Evolutionary conservation across 2,113 vertebrate genomes (phyloP).

Genomic region (Tachuris rubrigastra): DNA sequence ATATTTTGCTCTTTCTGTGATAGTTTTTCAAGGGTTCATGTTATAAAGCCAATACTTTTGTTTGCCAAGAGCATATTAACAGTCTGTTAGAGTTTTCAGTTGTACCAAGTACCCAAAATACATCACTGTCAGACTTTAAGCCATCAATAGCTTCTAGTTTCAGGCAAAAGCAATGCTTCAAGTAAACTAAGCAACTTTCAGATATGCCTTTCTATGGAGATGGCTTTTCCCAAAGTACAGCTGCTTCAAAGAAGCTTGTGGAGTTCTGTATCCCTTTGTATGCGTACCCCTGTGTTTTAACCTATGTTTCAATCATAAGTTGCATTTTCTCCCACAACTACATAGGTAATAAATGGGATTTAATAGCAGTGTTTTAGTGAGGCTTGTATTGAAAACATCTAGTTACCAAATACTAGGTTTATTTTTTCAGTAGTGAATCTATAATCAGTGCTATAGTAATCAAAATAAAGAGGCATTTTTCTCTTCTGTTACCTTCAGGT

Average conservation of each 20-base stretch:
- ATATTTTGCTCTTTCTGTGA: neutral
- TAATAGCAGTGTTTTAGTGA: neutral
- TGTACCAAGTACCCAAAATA: neutral
- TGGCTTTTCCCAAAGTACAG: neutral
- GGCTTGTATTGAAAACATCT: neutral
- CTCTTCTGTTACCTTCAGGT: neutral
- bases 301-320: neutral
- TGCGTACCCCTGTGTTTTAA: neutral
- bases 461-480: neutral
- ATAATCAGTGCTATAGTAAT: neutral
- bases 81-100: neutral
- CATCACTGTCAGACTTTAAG: neutral
- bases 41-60: neutral
- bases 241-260: neutral
- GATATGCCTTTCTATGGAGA: neutral
- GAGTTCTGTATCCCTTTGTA: neutral
- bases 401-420: neutral
- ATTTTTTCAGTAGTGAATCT: neutral
- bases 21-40: neutral
- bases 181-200: neutral
- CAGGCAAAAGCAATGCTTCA: neutral
- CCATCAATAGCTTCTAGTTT: neutral
- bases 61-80: neutral
- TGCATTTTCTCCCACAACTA: neutral
- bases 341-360: neutral